Conservation (phyloP, 2,888 invertebrate species). For the Epinotia nisella region DNA sequence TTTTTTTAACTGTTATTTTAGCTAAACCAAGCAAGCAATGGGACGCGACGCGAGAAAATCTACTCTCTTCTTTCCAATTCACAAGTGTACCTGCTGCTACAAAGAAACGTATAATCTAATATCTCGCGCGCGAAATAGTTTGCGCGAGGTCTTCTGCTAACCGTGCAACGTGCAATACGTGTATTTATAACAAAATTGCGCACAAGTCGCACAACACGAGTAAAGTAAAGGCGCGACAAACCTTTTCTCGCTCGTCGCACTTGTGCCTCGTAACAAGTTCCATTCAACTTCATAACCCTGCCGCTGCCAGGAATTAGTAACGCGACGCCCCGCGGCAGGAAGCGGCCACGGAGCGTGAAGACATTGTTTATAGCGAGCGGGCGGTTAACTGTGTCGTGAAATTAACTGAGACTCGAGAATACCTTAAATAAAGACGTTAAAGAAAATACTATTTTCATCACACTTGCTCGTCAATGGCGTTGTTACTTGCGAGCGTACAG, state of each 20-base stretch:
- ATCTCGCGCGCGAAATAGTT: too few relatives aligned
- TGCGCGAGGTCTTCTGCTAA: too few relatives aligned
- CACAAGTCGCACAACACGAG: background rate
- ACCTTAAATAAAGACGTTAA: conserved; percentile 9
- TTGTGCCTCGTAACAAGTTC: conserved; percentile 2
- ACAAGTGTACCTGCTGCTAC: too few relatives aligned
- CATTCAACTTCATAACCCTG: conserved; percentile 15
- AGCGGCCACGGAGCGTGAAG: conserved; percentile 38
- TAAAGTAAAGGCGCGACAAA: background rate
- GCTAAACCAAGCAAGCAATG: too few relatives aligned
- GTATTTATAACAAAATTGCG: background rate
- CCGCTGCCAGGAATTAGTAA: conserved; percentile 32
- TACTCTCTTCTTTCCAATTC: background rate
- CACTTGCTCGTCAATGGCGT: too few relatives aligned
- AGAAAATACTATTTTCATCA: background rate
- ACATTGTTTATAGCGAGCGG: conserved; percentile 32
- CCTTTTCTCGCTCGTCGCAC: background rate
- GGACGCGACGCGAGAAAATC: background rate
- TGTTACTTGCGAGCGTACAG: too few relatives aligned
- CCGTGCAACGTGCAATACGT: too few relatives aligned
- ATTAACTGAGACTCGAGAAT: conserved; percentile 27
- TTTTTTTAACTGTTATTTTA: too few relatives aligned
- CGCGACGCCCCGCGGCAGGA: conserved; percentile 39
- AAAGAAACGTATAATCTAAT: too few relatives aligned
- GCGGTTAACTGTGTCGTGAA: conserved; percentile 31